These are phyloP conservation scores for Dolichallabes microphthalmus DNA, from an alignment of 2,113 vertebrate genomes.

Conservation along the genomic window DNA sequence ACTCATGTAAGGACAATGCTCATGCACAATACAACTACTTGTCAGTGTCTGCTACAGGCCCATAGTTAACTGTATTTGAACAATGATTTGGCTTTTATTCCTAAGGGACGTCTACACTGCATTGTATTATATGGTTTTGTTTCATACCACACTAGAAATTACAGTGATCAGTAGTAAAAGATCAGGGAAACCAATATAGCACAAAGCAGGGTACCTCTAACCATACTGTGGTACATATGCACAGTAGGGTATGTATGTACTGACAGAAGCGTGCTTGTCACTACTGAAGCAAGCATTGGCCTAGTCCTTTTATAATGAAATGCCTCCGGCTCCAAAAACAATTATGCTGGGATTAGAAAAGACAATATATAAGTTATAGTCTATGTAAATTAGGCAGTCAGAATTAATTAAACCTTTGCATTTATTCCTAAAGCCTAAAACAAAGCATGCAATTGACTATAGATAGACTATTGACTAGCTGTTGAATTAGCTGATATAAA, in stretches of 20 bases:
- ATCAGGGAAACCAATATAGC: neutral
- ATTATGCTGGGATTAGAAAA: neutral
- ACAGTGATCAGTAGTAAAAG: neutral
- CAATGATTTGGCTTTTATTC: neutral
- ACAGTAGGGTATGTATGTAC: neutral
- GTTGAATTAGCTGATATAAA: neutral
- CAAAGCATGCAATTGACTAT: neutral
- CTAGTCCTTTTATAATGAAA: neutral
- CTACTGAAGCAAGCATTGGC: neutral
- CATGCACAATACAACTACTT: slow-evolving; percentile 12
- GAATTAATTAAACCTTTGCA: neutral
- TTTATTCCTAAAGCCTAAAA: neutral
- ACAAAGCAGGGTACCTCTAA: neutral
- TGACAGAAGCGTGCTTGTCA: neutral
- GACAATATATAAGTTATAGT: neutral
- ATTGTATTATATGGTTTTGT: neutral
- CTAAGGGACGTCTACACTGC: neutral
- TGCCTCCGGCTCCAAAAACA: neutral
- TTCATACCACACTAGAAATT: neutral
- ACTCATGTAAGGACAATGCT: slow-evolving; percentile 28
- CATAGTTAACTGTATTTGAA: neutral
- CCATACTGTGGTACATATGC: neutral
- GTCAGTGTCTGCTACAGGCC: neutral
- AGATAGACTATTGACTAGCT: neutral
- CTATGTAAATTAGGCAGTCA: neutral